These are phyloP conservation scores for Enteromius treurensis DNA, from an alignment of 2,797 vertebrate genomes.

Conservation along the genomic window DNA sequence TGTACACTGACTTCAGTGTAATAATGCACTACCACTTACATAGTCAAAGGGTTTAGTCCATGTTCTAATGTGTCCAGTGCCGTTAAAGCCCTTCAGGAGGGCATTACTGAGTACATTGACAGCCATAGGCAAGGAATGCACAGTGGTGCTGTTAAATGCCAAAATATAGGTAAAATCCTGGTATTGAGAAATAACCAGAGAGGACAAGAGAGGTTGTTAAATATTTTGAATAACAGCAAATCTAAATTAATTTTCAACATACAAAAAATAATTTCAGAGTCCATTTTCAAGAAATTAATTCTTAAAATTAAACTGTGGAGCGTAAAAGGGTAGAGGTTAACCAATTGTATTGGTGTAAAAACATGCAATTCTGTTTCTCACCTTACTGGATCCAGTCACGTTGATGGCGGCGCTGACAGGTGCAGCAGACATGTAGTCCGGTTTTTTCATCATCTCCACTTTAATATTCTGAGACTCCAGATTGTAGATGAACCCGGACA, in stretches of 20 bases:
- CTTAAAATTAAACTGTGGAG: not conserved
- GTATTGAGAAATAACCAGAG: slow-evolving; percentile 29
- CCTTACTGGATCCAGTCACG: slow-evolving; percentile 79
- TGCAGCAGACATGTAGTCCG: slow-evolving; percentile 76
- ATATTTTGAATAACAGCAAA: not conserved
- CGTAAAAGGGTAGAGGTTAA: not conserved
- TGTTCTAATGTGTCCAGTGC: slow-evolving; percentile 78
- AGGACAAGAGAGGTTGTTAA: not conserved
- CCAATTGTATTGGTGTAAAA: not conserved
- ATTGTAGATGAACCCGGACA: slow-evolving; percentile 81
- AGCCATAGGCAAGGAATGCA: slow-evolving; percentile 88
- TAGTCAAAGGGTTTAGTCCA: slow-evolving; percentile 82
- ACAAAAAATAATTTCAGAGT: not conserved
- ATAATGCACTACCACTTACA: slow-evolving; percentile 73
- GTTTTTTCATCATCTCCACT: slow-evolving; percentile 79
- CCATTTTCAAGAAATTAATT: not conserved
- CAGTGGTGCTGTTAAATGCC: slow-evolving; percentile 83
- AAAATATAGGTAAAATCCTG: slow-evolving; percentile 84
- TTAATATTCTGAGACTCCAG: slow-evolving; percentile 82
- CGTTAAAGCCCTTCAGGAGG: slow-evolving; percentile 81
- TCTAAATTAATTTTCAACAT: not conserved
- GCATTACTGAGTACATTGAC: slow-evolving; percentile 89
- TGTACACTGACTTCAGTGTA: not conserved
- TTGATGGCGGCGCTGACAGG: slow-evolving; percentile 87
- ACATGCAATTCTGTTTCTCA: slow-evolving; percentile 55